Evolutionary conservation across 2,797 vertebrate genomes (phyloP), one percentile per base, ranked within the genome.

Genomic region (Catharus ustulatus): DNA sequence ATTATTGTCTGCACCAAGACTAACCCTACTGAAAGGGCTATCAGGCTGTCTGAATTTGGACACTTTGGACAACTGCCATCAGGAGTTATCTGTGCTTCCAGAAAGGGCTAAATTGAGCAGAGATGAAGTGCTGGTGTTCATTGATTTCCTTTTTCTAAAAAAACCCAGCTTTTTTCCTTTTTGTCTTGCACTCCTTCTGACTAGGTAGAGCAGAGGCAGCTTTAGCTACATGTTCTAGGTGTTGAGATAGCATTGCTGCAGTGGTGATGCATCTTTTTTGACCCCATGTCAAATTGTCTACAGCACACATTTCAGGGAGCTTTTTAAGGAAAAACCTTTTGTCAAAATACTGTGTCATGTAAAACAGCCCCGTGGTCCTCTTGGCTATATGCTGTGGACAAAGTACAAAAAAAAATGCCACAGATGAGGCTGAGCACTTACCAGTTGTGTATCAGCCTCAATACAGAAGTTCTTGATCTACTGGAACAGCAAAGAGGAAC

Each of bases 1-100:
- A 93, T 97, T 89, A 80, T 93, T 91, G 69, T 96, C 91, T 97
- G 89, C 24, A 4, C 83, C 88, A 85, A 69, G 88, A 84, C 88
- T 94, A 95, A 93, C 87, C 69, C 43, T 29, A 91, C 94, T 97
- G 97, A 97, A 97, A 97, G 91, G 95, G 68, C 94, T 96, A 86
- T 95, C 93, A 91, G 82, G 77, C 91, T 90, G 80, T 84, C 93
- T 97, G 94, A 94, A 96, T 97, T 94, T 68, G 93, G 92, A 94
- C 81, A 73, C 83, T 87, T 96, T 93, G 82, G 90, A 95, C 42
- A 34, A 87, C 94, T 96, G 90, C 85, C 87, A 74, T 93, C 80
- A 94, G 85, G 86, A 96, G 92, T 97, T 96, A 94, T 81, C 94
- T 96, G 64, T 95, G 87, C 91, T 97, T 74, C 74, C 94, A 94